Evolutionary conservation across 2,888 invertebrate species (phyloP).

Genomic region (Drosophila atripex): DNA sequence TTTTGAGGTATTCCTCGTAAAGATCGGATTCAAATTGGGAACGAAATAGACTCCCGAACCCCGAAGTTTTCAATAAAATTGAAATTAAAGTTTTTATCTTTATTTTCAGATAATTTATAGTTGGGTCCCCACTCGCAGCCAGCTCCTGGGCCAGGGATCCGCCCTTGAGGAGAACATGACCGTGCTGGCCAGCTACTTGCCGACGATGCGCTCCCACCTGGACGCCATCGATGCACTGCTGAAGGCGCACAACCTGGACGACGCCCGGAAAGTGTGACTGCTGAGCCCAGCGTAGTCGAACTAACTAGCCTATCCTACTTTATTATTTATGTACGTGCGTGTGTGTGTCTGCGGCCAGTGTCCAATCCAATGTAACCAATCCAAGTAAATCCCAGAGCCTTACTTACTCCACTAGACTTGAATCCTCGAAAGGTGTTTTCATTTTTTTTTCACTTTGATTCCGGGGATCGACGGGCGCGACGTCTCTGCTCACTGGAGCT

Average conservation of each 20-base stretch:
- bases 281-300: conserved; percentile 43
- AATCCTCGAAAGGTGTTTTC: neutral
- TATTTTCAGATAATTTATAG: conserved; percentile 86
- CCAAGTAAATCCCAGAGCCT: conserved; percentile 35
- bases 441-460: conserved; percentile 13
- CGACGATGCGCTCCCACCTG: conserved; percentile 86
- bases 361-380: conserved; percentile 10
- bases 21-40: no score
- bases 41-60: no score
- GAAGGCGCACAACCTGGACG: conserved; percentile 85
- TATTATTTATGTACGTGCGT: conserved; percentile 25
- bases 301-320: conserved; percentile 34
- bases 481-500: conserved; percentile 11
- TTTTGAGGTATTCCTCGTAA: no score
- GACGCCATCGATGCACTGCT: conserved; percentile 86
- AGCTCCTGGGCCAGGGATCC: conserved; percentile 85
- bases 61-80: no score
- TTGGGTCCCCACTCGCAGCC: conserved; percentile 87
- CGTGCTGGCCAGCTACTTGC: conserved; percentile 84
- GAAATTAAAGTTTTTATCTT: neutral
- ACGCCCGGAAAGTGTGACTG: conserved; percentile 71
- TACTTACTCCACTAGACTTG: conserved; percentile 17
- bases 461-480: conserved; percentile 21
- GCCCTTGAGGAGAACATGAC: conserved; percentile 83
- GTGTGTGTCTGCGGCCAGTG: neutral